Conservation (phyloP, 2,797 vertebrate genomes). For the Hippocampus kuda region DNA sequence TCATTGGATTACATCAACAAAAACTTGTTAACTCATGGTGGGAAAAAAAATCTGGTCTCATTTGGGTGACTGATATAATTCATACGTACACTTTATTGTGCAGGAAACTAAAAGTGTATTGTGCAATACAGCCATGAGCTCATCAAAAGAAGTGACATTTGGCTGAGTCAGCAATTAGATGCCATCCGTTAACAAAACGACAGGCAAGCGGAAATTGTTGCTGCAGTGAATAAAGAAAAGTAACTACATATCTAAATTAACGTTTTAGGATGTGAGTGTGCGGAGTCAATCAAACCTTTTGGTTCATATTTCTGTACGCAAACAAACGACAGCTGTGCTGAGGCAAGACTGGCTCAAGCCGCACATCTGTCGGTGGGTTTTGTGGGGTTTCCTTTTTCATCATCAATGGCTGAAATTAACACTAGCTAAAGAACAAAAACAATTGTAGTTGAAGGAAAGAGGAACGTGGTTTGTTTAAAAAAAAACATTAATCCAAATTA, state of each 20-base stretch:
- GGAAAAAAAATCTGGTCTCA: neutral
- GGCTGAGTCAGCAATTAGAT: neutral
- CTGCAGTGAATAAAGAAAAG: neutral
- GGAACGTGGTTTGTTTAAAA: neutral
- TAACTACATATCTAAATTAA: neutral
- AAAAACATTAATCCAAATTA: neutral
- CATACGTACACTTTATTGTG: neutral
- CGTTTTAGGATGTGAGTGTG: neutral
- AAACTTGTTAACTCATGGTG: neutral
- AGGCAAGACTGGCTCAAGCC: neutral
- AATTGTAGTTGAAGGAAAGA: slow-evolving; percentile 3
- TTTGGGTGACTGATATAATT: neutral
- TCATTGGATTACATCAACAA: neutral
- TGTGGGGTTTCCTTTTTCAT: neutral
- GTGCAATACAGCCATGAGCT: neutral
- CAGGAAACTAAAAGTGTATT: neutral
- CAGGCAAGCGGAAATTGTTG: neutral
- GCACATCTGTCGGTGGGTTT: neutral
- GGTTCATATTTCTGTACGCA: neutral
- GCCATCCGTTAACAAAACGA: neutral
- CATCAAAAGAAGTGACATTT: neutral
- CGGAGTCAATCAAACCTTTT: neutral
- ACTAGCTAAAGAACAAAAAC: neutral
- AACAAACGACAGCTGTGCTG: neutral
- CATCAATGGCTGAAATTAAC: neutral